phyloP scores from a whole-genome alignment of 2,113 vertebrate species.

The Zosterops japonicus region DNA sequence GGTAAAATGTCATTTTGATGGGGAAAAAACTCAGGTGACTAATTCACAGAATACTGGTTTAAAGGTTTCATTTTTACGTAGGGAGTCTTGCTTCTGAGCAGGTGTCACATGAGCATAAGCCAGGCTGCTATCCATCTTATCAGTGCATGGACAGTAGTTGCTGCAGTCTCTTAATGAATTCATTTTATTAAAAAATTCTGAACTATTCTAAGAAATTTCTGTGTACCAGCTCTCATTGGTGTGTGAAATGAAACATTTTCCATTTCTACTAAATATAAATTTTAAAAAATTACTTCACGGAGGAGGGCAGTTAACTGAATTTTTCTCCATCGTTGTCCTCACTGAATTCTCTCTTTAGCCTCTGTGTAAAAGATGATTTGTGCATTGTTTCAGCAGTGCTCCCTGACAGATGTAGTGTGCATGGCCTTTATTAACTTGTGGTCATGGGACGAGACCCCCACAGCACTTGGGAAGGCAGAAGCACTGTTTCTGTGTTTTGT shows the following conservation, averaged over 20 bases:
- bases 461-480: background rate
- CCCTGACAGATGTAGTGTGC: background rate
- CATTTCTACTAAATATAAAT: background rate
- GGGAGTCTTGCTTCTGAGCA: background rate
- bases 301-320: background rate
- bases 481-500: background rate
- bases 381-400: background rate
- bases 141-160: background rate
- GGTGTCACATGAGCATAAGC: background rate
- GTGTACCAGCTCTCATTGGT: background rate
- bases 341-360: background rate
- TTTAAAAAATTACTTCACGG: background rate
- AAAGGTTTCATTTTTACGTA: background rate
- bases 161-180: background rate
- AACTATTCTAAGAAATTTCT: background rate
- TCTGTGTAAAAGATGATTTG: background rate
- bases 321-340: background rate
- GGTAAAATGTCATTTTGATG: background rate
- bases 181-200: background rate
- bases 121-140: background rate
- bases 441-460: rapidly evolving
- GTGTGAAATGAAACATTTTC: background rate
- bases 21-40: background rate
- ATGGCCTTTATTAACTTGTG: background rate
- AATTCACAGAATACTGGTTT: background rate